These are phyloP conservation scores for Pseudochirops corinnae DNA, from an alignment of 2,797 vertebrate species.

Conservation along the genomic window DNA sequence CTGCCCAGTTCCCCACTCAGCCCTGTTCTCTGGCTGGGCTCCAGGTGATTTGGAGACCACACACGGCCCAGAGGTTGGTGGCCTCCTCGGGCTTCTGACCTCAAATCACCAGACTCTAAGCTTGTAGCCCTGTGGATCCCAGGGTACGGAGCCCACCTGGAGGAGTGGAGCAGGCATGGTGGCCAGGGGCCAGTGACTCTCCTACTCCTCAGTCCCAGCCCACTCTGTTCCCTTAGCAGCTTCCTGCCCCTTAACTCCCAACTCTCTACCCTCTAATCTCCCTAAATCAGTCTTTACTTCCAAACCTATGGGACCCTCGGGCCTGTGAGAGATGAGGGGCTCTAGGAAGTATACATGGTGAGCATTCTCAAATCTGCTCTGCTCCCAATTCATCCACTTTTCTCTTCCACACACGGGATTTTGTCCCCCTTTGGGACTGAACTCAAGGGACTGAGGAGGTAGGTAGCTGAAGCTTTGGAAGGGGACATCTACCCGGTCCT, in stretches of 20 bases:
- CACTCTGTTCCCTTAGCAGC: not conserved
- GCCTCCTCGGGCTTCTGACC: not conserved
- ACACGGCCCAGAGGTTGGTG: not conserved
- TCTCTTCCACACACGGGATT: conserved; percentile 20
- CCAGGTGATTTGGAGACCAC: not conserved
- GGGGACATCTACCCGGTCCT: not conserved
- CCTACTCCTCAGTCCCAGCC: not conserved
- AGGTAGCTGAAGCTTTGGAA: not conserved
- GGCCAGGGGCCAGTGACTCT: not conserved
- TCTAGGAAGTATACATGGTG: not conserved
- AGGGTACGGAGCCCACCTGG: not conserved
- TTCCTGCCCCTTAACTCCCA: not conserved
- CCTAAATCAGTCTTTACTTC: not conserved
- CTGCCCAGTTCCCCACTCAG: conserved; percentile 16
- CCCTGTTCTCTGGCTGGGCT: not conserved
- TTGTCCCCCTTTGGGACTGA: not conserved
- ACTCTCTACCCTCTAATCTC: not conserved
- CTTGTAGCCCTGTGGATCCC: not conserved
- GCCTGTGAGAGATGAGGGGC: not conserved
- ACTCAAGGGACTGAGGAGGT: not conserved
- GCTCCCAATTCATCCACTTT: not conserved
- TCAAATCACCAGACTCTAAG: not conserved
- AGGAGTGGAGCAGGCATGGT: not conserved
- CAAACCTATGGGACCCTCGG: not conserved
- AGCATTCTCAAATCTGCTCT: not conserved